Evolutionary conservation across 2,113 vertebrate genomes (phyloP).

Genomic region (Columbina picui): DNA sequence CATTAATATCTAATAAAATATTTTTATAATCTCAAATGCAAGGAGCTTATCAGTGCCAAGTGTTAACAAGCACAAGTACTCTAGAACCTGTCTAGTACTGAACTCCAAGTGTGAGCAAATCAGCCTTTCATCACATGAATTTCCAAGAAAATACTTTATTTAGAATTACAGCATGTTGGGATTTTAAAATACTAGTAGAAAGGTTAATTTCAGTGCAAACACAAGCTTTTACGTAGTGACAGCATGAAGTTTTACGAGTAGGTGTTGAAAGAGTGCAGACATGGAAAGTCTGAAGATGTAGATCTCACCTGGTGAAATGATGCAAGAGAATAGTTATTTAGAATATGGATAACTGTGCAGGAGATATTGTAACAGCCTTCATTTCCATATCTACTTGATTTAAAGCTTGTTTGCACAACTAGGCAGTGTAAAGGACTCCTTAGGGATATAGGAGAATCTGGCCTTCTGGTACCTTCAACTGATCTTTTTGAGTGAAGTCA

Average conservation of each 20-base stretch:
- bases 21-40: neutral
- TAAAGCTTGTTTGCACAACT: neutral
- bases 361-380: neutral
- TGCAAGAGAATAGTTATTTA: neutral
- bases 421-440: neutral
- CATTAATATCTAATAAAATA: neutral
- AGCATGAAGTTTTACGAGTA: neutral
- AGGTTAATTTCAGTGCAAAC: neutral
- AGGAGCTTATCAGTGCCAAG: neutral
- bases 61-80: neutral
- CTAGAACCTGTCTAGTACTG: neutral
- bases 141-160: neutral
- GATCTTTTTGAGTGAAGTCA: neutral
- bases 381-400: neutral
- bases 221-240: neutral
- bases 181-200: neutral
- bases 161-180: neutral
- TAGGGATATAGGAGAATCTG: neutral
- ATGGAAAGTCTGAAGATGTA: neutral
- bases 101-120: neutral
- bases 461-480: neutral
- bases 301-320: neutral
- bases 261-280: neutral
- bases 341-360: neutral
- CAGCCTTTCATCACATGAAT: neutral